A percentile compares a stretch with the other conserved stretches of the same genome.
These are phyloP conservation scores for Lithobates pipiens DNA, from an alignment of 2,797 vertebrate species.

Conservation along the genomic window DNA sequence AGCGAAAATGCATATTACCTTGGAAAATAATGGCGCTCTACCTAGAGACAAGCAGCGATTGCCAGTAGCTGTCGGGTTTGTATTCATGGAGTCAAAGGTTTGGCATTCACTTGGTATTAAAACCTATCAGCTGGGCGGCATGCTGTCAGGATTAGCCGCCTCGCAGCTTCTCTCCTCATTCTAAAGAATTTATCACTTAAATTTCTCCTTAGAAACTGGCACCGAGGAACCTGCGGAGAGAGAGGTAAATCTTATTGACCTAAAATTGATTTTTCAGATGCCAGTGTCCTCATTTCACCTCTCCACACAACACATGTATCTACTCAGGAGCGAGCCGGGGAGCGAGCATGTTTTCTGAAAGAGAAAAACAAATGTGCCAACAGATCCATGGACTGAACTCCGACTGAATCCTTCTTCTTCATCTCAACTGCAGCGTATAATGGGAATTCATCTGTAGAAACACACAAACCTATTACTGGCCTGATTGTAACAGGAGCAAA, in stretches of 20 bases:
- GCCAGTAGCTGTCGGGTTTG: slow-evolving; percentile 58
- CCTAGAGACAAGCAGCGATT: slow-evolving; percentile 60
- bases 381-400: neutral
- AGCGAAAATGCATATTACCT: slow-evolving; percentile 65
- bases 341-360: neutral
- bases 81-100: slow-evolving; percentile 60
- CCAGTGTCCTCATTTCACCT: slow-evolving; percentile 46
- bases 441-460: neutral
- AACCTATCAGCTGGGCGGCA: slow-evolving; percentile 49
- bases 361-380: neutral
- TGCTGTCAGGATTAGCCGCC: slow-evolving; percentile 41
- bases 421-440: neutral
- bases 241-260: slow-evolving; percentile 42
- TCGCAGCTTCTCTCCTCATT: slow-evolving; percentile 47
- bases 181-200: slow-evolving; percentile 51
- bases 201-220: slow-evolving; percentile 59
- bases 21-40: slow-evolving; percentile 63
- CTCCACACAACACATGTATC: slow-evolving; percentile 42
- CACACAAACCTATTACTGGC: neutral
- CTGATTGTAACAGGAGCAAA: neutral
- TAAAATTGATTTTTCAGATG: slow-evolving; percentile 58
- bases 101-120: slow-evolving; percentile 58
- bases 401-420: neutral
- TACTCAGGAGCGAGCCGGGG: slow-evolving; percentile 4
- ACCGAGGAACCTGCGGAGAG: slow-evolving; percentile 39